Conservation (phyloP, 2,888 invertebrate genomes). For the Boloria euphrosyne region DNA sequence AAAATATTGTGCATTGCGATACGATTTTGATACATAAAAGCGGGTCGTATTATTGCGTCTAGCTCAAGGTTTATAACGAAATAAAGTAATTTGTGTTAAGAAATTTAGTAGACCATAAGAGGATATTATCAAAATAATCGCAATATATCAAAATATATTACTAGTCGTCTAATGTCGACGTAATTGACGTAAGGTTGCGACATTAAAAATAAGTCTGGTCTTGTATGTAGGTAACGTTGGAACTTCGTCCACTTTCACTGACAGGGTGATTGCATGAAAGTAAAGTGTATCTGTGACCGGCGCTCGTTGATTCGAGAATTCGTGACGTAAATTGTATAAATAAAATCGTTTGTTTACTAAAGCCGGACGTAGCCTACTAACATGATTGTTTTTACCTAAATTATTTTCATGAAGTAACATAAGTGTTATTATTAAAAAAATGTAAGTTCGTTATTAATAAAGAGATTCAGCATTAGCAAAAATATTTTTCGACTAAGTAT, state of each 20-base stretch:
- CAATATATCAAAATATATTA: neutral
- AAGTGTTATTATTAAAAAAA: too few relatives aligned
- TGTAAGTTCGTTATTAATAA: too few relatives aligned
- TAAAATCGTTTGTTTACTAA: neutral
- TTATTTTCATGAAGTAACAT: too few relatives aligned
- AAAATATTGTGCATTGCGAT: slow-evolving; percentile 2
- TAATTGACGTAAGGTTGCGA: slow-evolving; percentile 41
- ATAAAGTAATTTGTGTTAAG: slow-evolving; percentile 6
- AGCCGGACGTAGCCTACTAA: neutral
- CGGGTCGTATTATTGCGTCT: neutral
- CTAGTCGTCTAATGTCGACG: slow-evolving; percentile 12
- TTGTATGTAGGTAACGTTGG: slow-evolving; percentile 46
- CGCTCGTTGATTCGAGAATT: slow-evolving; percentile 32
- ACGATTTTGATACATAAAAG: neutral
- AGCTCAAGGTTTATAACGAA: slow-evolving; percentile 7
- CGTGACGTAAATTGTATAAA: slow-evolving; percentile 19
- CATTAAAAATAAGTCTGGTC: slow-evolving; percentile 40
- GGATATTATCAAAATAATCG: neutral
- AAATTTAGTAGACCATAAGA: neutral
- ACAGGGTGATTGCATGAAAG: slow-evolving; percentile 45
- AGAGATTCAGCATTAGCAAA: too few relatives aligned
- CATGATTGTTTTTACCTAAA: neutral
- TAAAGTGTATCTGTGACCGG: slow-evolving; percentile 38
- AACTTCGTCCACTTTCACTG: slow-evolving; percentile 63
- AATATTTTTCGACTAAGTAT: too few relatives aligned